Base-by-base conservation (phyloP, 2,113 vertebrate genomes). In the Caranx ignobilis region DNA sequence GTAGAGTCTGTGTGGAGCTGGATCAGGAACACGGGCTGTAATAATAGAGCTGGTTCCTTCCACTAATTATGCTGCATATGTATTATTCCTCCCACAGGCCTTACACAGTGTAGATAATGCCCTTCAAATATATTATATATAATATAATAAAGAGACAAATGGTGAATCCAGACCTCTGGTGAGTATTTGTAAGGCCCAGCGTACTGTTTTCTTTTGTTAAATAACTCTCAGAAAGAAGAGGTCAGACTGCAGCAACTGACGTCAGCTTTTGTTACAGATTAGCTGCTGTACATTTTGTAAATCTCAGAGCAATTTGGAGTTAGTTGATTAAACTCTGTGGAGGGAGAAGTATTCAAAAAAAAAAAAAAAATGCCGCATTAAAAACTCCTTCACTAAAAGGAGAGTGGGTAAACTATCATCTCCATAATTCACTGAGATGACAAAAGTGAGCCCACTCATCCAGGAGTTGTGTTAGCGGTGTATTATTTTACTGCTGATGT, bases 21-120 rank as follows among this genome's bases (percentile, higher is more conserved):
- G 82, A 88, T 81, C 67, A 61, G 77, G 61, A 84, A 70, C 73
- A 73, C 48, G 62, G 79, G 68, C 50, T 12, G 11, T 67, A 85
- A 87, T 75, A 34, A 75, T 2, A 57, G 47, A 66, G 48, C 21
- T 54, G 54, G 48, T 34, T 37, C 61, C 52, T 13, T 10, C 66
- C 4, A 37, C 65, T 82, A 79, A 81, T 90, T 82, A 77, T 43
- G 13, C 61, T 48, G 56, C 61, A 71, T 55, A 72, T 71, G 55
- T 72, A 60, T 74, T 71, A 81, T 19, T 32, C 56, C 68, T 83
- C 84, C 73, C 62, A 62, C 60, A 11, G 37, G 71, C 52, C 77
- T 78, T 43, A 55, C 65, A 67, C 34, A 11, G 41, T 45, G 39
- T 2, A 9, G 12, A 63, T 45, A 35, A 60, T 55, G 50, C 19